Evolutionary conservation across 1,140 invertebrate species (phyloP).

Genomic region (Papilio polyxenes): DNA sequence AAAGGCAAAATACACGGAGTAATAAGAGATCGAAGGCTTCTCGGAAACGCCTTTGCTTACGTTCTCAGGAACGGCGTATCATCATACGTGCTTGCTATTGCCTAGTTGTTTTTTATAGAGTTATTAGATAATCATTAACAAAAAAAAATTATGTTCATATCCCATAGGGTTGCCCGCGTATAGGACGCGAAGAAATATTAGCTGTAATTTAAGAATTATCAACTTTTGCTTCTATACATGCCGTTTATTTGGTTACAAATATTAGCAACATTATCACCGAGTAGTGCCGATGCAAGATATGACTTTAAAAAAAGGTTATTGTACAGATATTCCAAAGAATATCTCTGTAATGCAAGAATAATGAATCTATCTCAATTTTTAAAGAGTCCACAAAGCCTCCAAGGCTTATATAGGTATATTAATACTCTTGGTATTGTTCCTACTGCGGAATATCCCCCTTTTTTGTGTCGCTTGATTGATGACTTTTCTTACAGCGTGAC

Average conservation of each 20-base stretch:
- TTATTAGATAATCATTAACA: background rate
- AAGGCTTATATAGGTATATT: constrained; percentile 17
- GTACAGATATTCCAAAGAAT: background rate
- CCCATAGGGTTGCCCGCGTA: too few species aligned
- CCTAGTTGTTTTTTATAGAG: background rate
- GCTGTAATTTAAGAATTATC: too few species aligned
- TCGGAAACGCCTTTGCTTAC: constrained; percentile 8
- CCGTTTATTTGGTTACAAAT: too few species aligned
- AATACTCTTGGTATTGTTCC: constrained; percentile 48
- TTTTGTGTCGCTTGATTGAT: constrained; percentile 68
- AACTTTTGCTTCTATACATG: too few species aligned
- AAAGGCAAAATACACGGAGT: constrained; percentile 1
- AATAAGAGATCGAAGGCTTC: constrained; percentile 11
- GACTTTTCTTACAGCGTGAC: constrained; percentile 63
- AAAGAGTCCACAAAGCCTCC: constrained; percentile 10
- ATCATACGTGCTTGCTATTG: background rate
- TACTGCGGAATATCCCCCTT: constrained; percentile 48
- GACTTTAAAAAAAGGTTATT: background rate
- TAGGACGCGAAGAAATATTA: too few species aligned
- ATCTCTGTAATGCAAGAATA: background rate
- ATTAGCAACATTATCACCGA: background rate
- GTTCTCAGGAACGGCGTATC: background rate
- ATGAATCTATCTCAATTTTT: background rate
- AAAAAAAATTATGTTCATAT: background rate
- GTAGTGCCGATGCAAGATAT: background rate